A percentile compares a stretch with the other conserved stretches of the same genome.
Conservation (phyloP, 2,888 invertebrate genomes). For the Leucophenga maculata region DNA sequence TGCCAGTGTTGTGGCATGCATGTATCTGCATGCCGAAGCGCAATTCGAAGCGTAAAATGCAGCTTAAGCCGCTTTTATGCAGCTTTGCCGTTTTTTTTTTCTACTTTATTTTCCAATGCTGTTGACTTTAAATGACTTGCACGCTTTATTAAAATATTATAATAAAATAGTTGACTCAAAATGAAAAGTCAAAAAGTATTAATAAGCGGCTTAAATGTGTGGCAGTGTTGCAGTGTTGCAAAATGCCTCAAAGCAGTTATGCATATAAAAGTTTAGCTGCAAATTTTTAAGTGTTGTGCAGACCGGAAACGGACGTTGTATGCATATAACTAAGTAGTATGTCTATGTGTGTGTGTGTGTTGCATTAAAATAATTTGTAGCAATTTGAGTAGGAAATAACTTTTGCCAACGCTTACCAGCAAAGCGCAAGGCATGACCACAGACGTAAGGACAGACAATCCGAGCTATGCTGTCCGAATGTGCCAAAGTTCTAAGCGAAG, state of each 20-base stretch:
- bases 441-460: constrained; percentile 20
- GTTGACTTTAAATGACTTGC: constrained; percentile 13
- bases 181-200: constrained; percentile 52
- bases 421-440: background rate
- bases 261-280: too few relatives aligned
- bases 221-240: constrained; percentile 18
- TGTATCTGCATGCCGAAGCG: background rate
- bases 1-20: constrained; percentile 23
- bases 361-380: constrained; percentile 51
- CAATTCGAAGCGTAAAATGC: background rate
- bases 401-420: constrained; percentile 18
- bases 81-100: background rate
- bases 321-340: too few relatives aligned
- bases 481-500: constrained; percentile 26
- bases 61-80: too few relatives aligned
- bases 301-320: constrained; percentile 6
- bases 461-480: too few relatives aligned
- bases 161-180: background rate
- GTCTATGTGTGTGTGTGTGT: constrained; percentile 26
- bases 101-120: constrained; percentile 19
- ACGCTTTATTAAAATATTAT: background rate
- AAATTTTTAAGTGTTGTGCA: background rate
- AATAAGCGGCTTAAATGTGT: constrained; percentile 61
- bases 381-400: constrained; percentile 19
- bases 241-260: background rate